phyloP scores from a whole-genome alignment of 1,140 invertebrate species.

The Goniozus legneri region DNA sequence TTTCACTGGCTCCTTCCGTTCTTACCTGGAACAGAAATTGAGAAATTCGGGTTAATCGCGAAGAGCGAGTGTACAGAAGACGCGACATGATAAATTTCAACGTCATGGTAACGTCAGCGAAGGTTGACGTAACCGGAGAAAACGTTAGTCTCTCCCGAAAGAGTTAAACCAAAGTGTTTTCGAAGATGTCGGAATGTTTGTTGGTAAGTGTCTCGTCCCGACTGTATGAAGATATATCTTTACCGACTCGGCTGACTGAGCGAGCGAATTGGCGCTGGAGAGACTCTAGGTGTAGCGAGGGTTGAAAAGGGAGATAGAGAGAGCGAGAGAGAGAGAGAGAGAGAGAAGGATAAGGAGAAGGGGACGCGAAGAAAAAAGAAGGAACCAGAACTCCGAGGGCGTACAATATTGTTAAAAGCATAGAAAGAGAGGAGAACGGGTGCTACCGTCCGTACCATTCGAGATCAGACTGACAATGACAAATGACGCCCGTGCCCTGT shows the following conservation, averaged over 20 bases:
- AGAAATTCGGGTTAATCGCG: no score
- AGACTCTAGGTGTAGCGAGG: conserved; percentile 25
- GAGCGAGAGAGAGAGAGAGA: conserved; percentile 25
- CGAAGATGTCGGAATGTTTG: conserved; percentile 3
- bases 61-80: no score
- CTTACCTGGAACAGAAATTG: no score
- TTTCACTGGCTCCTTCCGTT: no score
- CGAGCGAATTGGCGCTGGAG: conserved; percentile 25
- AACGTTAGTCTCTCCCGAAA: no score
- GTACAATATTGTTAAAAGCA: conserved; percentile 46
- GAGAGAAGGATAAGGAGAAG: conserved; percentile 27
- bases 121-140: no score
- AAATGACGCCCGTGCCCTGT: conserved; percentile 36
- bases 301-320: conserved; percentile 21
- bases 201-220: conserved; percentile 17
- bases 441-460: conserved; percentile 27
- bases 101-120: no score
- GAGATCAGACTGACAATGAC: conserved; percentile 44
- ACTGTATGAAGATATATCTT: conserved; percentile 34
- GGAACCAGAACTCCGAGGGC: conserved; percentile 30
- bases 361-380: conserved; percentile 21
- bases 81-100: no score
- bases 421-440: conserved; percentile 37
- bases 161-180: conserved; percentile 19
- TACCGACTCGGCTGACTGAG: conserved; percentile 30